Base-by-base conservation (phyloP, 2,888 invertebrate genomes). In the Formica aserva region DNA sequence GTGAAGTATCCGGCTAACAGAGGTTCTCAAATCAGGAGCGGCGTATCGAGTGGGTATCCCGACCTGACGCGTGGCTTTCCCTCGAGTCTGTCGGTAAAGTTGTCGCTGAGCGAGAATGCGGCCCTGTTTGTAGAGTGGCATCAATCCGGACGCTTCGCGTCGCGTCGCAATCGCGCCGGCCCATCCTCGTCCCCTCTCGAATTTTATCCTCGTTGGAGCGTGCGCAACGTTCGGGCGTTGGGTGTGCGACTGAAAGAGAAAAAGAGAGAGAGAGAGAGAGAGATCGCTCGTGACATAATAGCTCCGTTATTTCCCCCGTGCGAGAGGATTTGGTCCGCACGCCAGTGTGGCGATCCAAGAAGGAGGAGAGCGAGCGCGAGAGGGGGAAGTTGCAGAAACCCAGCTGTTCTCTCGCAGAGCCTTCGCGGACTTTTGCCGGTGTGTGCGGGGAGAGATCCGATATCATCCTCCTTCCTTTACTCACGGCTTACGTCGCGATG, bases 21-120 rank as follows among this genome's bases (percentile, higher is more conserved):
- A 84, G 92, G 89, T 92, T 91, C 92, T 93, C 93, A 92, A 93
- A 45, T 88, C 91, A 90, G 91, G 91, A 93, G 92, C 90, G 91
- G 90, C 91, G 84, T 76, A 35, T 45, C 86, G 87, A 86, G 92
- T 89, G 89, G 62, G 87, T 90, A 91, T 69, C 18, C 18, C 18
- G 45, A 3, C 45, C 18, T 45, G 18, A 48, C 48, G 48, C 18
- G 48, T 48, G 18, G 48, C 18, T 48, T 5, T 52, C n/a, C 8
- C 52, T 15, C n/a, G 22, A 45, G 15, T 62, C 18, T 9, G 62
- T 22, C n/a, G 13, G 15, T n/a, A 29, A 45, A 60, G 8, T n/a
- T 11, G 29, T 35, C 22, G 55, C 6, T 1, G 66, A 66, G 13
- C 45, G 29, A 67, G 29, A 9, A 26, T 26, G 38, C 38, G 72